phyloP scores from a whole-genome alignment of 2,797 vertebrate species.

The Otolemur crassicaudatus region DNA sequence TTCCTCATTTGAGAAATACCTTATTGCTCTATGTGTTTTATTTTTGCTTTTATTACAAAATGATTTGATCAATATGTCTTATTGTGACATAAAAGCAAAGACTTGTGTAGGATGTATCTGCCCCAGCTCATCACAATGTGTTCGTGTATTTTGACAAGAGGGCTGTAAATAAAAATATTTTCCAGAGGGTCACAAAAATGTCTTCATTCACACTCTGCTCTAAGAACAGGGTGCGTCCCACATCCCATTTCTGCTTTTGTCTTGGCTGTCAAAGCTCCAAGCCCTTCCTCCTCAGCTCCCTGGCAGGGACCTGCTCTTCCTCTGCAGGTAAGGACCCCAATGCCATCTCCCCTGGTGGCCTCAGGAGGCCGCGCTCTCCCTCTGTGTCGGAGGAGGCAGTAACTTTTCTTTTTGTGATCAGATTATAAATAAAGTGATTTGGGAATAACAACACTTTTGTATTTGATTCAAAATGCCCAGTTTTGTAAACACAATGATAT shows the following conservation, averaged over 20 bases:
- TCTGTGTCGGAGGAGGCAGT: background rate
- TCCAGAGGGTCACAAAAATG: background rate
- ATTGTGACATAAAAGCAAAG: background rate
- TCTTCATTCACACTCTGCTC: background rate
- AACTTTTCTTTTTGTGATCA: constrained; percentile 39
- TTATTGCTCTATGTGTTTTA: background rate
- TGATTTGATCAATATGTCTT: background rate
- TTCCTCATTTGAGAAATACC: background rate
- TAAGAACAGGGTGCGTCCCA: background rate
- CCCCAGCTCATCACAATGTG: background rate
- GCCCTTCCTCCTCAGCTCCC: background rate
- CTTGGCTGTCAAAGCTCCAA: background rate
- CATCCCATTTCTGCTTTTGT: background rate
- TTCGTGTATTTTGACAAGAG: constrained; percentile 6
- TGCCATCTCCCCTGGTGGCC: background rate
- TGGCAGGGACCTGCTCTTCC: background rate
- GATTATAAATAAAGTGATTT: constrained; percentile 35
- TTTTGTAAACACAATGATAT: background rate
- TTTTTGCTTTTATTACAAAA: background rate
- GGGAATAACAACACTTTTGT: background rate
- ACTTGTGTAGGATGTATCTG: background rate
- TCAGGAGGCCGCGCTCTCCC: background rate
- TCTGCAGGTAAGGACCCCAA: background rate
- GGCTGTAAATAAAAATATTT: background rate
- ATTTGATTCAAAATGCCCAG: background rate